Evolutionary conservation across 2,888 invertebrate species (phyloP), one percentile per base, ranked within the genome.

Genomic region (Phlogophora meticulosa): DNA sequence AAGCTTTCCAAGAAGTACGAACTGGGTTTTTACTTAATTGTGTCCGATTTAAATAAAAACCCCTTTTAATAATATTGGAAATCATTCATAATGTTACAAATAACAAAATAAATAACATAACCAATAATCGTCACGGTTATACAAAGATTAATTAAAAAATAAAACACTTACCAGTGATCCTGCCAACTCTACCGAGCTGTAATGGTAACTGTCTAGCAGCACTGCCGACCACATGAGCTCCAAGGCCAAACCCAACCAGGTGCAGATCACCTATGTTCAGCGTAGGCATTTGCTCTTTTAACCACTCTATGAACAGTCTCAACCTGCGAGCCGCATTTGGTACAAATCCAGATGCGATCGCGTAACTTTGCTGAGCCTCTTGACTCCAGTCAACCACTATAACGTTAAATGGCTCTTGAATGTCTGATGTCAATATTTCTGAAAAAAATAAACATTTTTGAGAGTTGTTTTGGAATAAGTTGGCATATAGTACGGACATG

Each of bases 161-260:
- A 1, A 13, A n/a, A 7, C 4, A 45, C 38, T 72, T 5, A 72
- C 69, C 73, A 4, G 52, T 63, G 10, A 69, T 69, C 63, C 73
- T 69, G 10, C 45, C 51, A 24, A 72, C 13, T 20, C 11, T 0
- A 45, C 68, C 58, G 11, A 3, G 7, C 7, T 17, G 13, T 5
- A 3, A 1, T 1, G 7, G 13, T 3, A 62, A 11, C 7, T 36
- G 11, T 13, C 67, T 59, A 38, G 60, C 32, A 28, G 60, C 71
- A 15, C 49, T 62, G 4, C 68, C 68, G 0, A 45, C 68, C 13
- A 68, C n/a, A 10, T 68, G 72, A 20, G 68, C 68, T 24, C 68
- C 68, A 9, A 68, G 68, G 5, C 20, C 51, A 45, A 68, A 68
- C 1, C 68, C 68, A 1, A 72, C 72, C 20, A 68, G 52, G 7